These are phyloP conservation scores for Cheiracanthium punctorium DNA, from an alignment of 2,888 invertebrate species.

Conservation along the genomic window DNA sequence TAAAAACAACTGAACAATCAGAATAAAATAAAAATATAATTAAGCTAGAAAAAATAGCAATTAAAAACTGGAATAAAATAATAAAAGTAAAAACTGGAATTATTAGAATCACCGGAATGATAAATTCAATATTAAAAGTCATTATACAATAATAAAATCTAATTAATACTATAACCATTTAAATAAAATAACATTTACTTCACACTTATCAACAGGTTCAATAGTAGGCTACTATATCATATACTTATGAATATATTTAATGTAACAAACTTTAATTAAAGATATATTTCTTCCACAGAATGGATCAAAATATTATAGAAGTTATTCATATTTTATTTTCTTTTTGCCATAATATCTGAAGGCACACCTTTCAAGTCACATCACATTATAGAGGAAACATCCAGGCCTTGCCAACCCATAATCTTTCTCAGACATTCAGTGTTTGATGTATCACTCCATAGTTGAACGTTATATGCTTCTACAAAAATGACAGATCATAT, in stretches of 20 bases:
- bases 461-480: too few relatives aligned
- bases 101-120: not conserved
- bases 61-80: not conserved
- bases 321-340: not conserved
- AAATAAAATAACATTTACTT: not conserved
- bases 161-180: not conserved
- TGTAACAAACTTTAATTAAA: not conserved
- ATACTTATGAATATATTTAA: not conserved
- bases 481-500: too few relatives aligned
- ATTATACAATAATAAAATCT: not conserved
- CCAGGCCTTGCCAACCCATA: not conserved
- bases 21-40: too few relatives aligned
- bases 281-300: not conserved
- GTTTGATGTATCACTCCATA: too few relatives aligned
- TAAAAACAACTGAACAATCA: too few relatives aligned
- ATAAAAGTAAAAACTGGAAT: constrained; percentile 7
- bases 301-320: constrained; percentile 1
- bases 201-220: not conserved
- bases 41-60: too few relatives aligned
- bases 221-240: too few relatives aligned
- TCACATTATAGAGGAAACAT: constrained; percentile 3
- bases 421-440: too few relatives aligned
- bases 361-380: constrained; percentile 26
- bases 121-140: too few relatives aligned
- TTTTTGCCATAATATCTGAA: constrained; percentile 22